Conservation (phyloP, 1,140 invertebrate species). For the Drosophila nigromelanica region DNA sequence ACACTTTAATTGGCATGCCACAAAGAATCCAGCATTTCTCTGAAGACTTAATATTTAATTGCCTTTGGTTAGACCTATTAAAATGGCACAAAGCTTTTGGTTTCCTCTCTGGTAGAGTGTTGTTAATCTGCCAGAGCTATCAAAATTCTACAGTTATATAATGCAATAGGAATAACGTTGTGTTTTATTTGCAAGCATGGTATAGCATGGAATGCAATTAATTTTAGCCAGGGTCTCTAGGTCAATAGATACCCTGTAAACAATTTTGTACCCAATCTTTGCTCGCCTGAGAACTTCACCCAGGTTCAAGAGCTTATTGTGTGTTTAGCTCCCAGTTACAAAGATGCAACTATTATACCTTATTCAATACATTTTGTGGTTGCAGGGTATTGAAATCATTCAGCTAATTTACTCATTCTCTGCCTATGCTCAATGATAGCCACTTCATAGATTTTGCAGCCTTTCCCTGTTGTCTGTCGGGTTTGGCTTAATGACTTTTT, state of each 20-base stretch:
- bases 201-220: neutral
- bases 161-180: conserved; percentile 24
- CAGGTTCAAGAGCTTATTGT: too few relatives aligned
- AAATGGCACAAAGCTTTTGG: conserved; percentile 43
- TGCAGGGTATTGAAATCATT: neutral
- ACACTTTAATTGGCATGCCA: conserved; percentile 7
- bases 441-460: neutral
- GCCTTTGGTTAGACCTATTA: conserved; percentile 25
- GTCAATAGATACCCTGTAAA: neutral
- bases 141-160: conserved; percentile 56
- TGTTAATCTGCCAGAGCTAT: conserved; percentile 19
- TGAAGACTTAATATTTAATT: conserved; percentile 59
- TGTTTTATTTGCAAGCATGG: conserved; percentile 28
- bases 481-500: conserved; percentile 40
- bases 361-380: neutral
- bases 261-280: too few relatives aligned
- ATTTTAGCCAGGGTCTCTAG: too few relatives aligned
- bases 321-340: too few relatives aligned
- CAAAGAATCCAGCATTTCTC: conserved; percentile 44
- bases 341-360: too few relatives aligned
- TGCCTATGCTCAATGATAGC: neutral
- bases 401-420: neutral
- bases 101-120: conserved; percentile 26
- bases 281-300: too few relatives aligned
- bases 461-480: conserved; percentile 1